These are phyloP conservation scores for Fulica atra DNA, from an alignment of 2,113 vertebrate species.

Conservation along the genomic window DNA sequence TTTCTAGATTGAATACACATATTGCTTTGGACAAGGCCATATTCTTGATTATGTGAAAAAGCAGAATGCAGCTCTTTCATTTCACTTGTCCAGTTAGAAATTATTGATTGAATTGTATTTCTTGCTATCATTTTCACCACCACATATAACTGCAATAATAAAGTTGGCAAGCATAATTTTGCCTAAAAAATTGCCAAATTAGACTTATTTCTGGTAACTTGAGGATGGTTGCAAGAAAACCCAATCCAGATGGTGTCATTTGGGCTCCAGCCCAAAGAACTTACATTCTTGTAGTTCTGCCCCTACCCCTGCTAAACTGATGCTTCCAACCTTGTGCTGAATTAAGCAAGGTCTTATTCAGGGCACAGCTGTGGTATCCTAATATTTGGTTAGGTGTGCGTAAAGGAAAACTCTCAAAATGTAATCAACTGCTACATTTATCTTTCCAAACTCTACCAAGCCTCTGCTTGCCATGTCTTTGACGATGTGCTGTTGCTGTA, in stretches of 20 bases:
- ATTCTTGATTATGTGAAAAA: background rate
- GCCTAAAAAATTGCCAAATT: background rate
- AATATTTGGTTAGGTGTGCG: conserved; percentile 32
- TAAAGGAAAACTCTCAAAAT: conserved; percentile 47
- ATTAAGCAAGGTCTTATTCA: conserved; percentile 32
- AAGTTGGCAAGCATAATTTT: background rate
- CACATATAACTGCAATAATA: background rate
- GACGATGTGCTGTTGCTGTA: background rate
- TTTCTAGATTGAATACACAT: background rate
- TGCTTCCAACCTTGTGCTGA: conserved; percentile 14
- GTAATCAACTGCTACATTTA: conserved; percentile 38
- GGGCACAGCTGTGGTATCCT: conserved; percentile 9
- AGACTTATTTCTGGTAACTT: background rate
- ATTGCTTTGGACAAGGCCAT: background rate
- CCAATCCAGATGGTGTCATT: background rate
- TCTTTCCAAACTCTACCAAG: conserved; percentile 40
- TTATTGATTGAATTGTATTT: background rate
- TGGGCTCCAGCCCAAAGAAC: background rate
- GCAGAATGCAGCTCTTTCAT: background rate
- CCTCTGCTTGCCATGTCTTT: conserved; percentile 6
- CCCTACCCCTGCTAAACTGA: background rate
- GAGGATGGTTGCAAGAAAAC: background rate
- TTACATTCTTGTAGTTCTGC: background rate
- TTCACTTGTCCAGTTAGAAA: background rate
- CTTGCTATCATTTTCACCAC: background rate